Percentiles rank a stretch among this genome's conserved stretches.
phyloP scores from a whole-genome alignment of 1,140 invertebrate species.

The Lordiphosa clarofinis region DNA sequence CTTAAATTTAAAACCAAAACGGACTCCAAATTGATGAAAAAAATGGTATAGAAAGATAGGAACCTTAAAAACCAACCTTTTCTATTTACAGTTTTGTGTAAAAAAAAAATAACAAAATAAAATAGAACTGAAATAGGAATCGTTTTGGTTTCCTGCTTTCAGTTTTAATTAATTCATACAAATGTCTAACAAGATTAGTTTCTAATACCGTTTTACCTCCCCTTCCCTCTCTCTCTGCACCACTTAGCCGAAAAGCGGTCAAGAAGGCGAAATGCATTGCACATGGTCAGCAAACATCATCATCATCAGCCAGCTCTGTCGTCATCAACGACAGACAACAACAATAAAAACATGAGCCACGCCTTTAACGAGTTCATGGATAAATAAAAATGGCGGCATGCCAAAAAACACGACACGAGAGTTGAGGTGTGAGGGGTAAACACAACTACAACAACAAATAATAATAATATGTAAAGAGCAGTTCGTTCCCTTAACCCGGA shows the following conservation, averaged over 20 bases:
- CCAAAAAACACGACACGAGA: constrained; percentile 34
- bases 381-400: constrained; percentile 72
- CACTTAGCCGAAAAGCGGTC: constrained; percentile 8
- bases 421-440: neutral
- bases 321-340: neutral
- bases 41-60: too few species aligned
- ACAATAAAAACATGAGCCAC: constrained; percentile 43
- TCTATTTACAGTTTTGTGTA: too few species aligned
- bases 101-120: too few species aligned
- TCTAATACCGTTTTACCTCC: too few species aligned
- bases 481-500: neutral
- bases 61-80: too few species aligned
- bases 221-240: neutral
- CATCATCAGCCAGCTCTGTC: constrained; percentile 11
- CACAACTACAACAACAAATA: constrained; percentile 8
- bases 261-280: constrained; percentile 4
- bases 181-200: too few species aligned
- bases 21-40: too few species aligned
- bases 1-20: too few species aligned
- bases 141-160: too few species aligned
- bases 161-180: too few species aligned
- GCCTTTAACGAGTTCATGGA: constrained; percentile 74
- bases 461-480: neutral
- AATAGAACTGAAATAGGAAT: too few species aligned
- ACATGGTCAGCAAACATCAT: neutral